Percentiles rank a stretch among this genome's conserved stretches.
phyloP scores from a whole-genome alignment of 2,888 invertebrate species.

The Isotomurus palustris region DNA sequence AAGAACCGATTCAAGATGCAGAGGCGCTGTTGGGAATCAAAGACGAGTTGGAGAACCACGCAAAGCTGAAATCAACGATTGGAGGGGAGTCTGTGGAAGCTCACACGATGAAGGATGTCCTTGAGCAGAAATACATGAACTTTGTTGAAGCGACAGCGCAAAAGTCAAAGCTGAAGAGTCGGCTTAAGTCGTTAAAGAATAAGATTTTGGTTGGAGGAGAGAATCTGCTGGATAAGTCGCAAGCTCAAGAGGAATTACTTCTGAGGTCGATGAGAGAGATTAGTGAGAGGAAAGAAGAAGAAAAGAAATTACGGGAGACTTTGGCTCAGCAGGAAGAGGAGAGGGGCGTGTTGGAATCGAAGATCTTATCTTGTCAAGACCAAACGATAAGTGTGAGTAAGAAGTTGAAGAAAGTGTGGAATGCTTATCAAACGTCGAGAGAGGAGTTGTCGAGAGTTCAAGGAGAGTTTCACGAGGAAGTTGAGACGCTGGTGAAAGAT shows the following conservation, averaged over 20 bases:
- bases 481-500: conserved; percentile 91
- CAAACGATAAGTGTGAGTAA: conserved; percentile 88
- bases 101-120: conserved; percentile 28
- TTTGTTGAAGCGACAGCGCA: conserved; percentile 37
- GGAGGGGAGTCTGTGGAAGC: conserved; percentile 30
- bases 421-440: conserved; percentile 77
- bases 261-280: conserved; percentile 81
- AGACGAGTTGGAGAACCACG: conserved; percentile 38
- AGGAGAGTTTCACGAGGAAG: conserved; percentile 92
- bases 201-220: conserved; percentile 97
- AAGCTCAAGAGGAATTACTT: conserved; percentile 82
- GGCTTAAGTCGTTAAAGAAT: conserved; percentile 78
- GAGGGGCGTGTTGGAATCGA: conserved; percentile 86
- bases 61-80: conserved; percentile 27
- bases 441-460: conserved; percentile 81
- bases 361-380: conserved; percentile 90
- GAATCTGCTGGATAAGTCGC: conserved; percentile 94
- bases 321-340: conserved; percentile 85
- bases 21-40: conserved; percentile 28
- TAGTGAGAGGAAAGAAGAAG: conserved; percentile 60
- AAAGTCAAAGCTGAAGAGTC: conserved; percentile 53
- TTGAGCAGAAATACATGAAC: conserved; percentile 34
- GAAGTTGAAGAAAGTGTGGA: conserved; percentile 84
- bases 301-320: conserved; percentile 73
- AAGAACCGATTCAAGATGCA: conserved; percentile 6